Evolutionary conservation across 2,113 vertebrate genomes (phyloP).

Genomic region (Tringa solitaria): DNA sequence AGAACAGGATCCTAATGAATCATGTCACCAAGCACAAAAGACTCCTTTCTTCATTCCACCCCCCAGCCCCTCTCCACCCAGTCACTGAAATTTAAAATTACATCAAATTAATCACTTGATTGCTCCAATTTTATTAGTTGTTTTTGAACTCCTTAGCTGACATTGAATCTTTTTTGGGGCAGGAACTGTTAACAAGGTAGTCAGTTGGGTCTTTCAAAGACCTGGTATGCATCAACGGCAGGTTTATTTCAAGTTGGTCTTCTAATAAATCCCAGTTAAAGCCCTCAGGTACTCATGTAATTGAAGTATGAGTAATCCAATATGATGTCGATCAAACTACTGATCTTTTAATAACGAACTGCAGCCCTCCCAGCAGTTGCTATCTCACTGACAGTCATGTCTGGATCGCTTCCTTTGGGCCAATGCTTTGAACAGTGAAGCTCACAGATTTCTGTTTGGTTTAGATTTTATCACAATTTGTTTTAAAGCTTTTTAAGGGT

Average conservation of each 20-base stretch:
- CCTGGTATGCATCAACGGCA: not conserved
- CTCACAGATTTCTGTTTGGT: constrained; percentile 51
- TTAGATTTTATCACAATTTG: constrained; percentile 66
- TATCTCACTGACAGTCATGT: constrained; percentile 47
- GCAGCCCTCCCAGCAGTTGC: constrained; percentile 40
- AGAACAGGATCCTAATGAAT: not conserved
- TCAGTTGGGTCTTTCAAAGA: constrained; percentile 5
- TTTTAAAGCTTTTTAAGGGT: constrained; percentile 64
- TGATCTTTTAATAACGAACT: constrained; percentile 67
- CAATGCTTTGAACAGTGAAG: constrained; percentile 49
- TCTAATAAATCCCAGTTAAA: constrained; percentile 41
- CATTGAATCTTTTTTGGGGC: not conserved
- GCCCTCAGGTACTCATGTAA: constrained; percentile 56
- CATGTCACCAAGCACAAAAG: not conserved
- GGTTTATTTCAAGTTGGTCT: constrained; percentile 23
- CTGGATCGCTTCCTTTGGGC: constrained; percentile 55
- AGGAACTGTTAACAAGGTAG: not conserved
- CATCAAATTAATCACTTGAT: not conserved
- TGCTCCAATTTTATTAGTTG: not conserved
- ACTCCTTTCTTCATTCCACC: not conserved
- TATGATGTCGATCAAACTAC: constrained; percentile 54
- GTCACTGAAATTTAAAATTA: not conserved
- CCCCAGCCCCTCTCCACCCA: too few relatives aligned
- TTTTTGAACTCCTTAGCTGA: not conserved
- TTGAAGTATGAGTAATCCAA: constrained; percentile 65